Evolutionary conservation across 2,797 vertebrate genomes (phyloP), one percentile per base, ranked within the genome.

Genomic region (Falco cherrug): DNA sequence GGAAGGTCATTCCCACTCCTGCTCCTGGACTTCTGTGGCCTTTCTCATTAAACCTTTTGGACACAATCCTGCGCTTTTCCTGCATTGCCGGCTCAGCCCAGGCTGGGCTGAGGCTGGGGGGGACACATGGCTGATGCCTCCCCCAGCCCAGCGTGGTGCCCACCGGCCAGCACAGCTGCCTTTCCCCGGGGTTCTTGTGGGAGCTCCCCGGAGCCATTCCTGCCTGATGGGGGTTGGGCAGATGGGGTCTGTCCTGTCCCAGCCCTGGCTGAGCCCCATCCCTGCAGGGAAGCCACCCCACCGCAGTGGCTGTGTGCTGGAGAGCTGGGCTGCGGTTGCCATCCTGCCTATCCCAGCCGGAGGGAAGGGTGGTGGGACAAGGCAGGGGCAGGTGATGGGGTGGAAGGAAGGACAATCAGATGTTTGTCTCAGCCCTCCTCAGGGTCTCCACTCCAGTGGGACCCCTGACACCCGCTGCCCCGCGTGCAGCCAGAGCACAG

Each of bases 41-140:
- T 48, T 48, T 9, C n/a, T 54, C 60, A 86, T 93, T 93, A 93
- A 90, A 93, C 79, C 73, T 97, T 96, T 95, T 61, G 89, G 45
- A 25, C 77, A 19, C 16, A 19, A 10, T 7, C 45, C 12, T 2
- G 18, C 3, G 3, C 26, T 28, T 22, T 13, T 59, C 39, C 68
- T 25, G 26, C 16, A 0, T 5, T 7, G 13, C 50, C 4, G 7
- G 54, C 77, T 51, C 45, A 8, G 53, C 39, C 12, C 2, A 6
- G 35, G 78, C 29, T 25, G 48, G 26, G 21, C 21, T 4, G 5
- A 22, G 17, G 29, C 31, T 1, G 8, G 2, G 25, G 41, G 43
- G 31, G 59, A 31, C 8, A 1, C 7, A 0, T 1, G 59, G 75
- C 50, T 5, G 75, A 47, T 41, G 71, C 63, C 53, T 28, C 51